Evolutionary conservation across 2,113 vertebrate species (phyloP).

Genomic region (Vombatus ursinus): DNA sequence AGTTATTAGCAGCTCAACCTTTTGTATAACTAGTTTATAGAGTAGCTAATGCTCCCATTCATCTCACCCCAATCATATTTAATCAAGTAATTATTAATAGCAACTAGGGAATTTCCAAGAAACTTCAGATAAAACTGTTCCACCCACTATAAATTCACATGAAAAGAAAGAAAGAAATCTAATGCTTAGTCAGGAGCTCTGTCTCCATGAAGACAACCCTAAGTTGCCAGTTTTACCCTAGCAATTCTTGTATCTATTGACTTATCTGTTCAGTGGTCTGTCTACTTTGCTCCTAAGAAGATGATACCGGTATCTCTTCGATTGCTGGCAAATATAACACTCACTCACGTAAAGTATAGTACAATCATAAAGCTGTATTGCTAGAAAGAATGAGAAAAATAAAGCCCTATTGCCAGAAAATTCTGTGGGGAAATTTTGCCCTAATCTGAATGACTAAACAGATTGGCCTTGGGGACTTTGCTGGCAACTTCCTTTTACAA

Average conservation of each 20-base stretch:
- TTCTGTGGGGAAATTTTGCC: neutral
- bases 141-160: neutral
- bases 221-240: neutral
- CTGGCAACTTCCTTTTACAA: slow-evolving; percentile 11
- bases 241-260: neutral
- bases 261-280: neutral
- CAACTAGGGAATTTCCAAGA: slow-evolving; percentile 9
- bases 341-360: slow-evolving; percentile 25
- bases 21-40: slow-evolving; percentile 33
- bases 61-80: neutral
- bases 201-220: neutral
- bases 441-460: neutral
- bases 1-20: slow-evolving; percentile 52
- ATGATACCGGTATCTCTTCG: neutral
- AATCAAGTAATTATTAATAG: slow-evolving; percentile 31
- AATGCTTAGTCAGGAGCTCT: neutral
- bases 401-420: slow-evolving; percentile 10
- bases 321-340: neutral
- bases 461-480: slow-evolving; percentile 28
- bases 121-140: slow-evolving; percentile 47
- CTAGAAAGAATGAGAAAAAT: slow-evolving; percentile 2
- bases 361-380: slow-evolving; percentile 28
- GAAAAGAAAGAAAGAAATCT: neutral
- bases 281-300: neutral
- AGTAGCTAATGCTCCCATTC: neutral